These are phyloP conservation scores for Cichlasoma orientale DNA, from an alignment of 2,797 vertebrate species.

Conservation along the genomic window DNA sequence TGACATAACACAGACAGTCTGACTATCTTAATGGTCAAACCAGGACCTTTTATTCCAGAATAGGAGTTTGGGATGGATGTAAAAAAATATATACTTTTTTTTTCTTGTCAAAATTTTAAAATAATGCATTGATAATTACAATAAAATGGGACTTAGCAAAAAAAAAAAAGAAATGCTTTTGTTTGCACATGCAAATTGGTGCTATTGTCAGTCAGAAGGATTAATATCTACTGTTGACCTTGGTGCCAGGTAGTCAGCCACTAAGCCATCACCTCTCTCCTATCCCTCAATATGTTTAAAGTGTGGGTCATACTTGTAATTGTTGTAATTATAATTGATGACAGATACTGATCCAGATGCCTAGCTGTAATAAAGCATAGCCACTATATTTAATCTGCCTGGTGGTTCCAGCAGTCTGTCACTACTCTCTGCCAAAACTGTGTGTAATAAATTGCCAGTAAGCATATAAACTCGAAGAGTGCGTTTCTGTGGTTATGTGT, in stretches of 20 bases:
- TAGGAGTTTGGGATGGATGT: neutral
- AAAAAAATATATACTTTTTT: no score
- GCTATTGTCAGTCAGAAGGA: constrained; percentile 3
- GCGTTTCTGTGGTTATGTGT: neutral
- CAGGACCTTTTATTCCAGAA: neutral
- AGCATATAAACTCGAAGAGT: neutral
- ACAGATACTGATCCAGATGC: constrained; percentile 2
- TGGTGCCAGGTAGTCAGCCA: constrained; percentile 28
- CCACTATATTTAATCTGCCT: neutral
- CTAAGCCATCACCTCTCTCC: constrained; percentile 10
- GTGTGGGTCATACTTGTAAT: constrained; percentile 19
- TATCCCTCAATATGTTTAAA: neutral
- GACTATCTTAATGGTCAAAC: constrained; percentile 22
- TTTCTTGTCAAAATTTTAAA: neutral
- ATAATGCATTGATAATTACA: neutral
- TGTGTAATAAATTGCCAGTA: neutral
- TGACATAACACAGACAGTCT: constrained; percentile 34
- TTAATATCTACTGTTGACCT: constrained; percentile 35
- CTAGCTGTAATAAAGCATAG: constrained; percentile 22
- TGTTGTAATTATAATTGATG: constrained; percentile 24
- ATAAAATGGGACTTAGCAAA: neutral
- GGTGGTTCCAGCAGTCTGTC: neutral
- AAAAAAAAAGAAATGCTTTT: no score
- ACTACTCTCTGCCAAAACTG: neutral
- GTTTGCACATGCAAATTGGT: neutral